Evolutionary conservation across 2,888 invertebrate genomes (phyloP).

Genomic region (Danaus chrysippus): DNA sequence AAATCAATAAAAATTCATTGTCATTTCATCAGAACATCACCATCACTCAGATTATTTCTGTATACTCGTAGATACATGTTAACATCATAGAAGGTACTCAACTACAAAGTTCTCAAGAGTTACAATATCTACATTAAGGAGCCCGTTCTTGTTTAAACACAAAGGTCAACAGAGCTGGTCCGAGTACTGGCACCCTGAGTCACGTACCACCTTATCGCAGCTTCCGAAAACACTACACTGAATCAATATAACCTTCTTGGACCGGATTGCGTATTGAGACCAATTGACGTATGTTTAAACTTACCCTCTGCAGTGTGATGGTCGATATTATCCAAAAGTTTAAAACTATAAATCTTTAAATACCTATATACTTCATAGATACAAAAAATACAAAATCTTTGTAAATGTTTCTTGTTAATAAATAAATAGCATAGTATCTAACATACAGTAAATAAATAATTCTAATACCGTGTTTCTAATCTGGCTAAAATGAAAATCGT

Average conservation of each 20-base stretch:
- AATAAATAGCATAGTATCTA: no score
- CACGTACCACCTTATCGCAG: conserved; percentile 66
- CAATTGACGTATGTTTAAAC: conserved; percentile 36
- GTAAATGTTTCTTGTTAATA: no score
- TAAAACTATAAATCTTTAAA: no score
- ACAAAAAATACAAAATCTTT: no score
- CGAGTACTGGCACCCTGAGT: conserved; percentile 45
- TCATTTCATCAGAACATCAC: no score
- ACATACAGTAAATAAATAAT: no score
- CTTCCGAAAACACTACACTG: conserved; percentile 66
- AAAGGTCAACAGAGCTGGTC: conserved; percentile 51
- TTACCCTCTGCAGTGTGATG: neutral
- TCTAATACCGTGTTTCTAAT: neutral
- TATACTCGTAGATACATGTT: no score
- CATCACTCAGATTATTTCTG: no score
- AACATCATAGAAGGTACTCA: neutral
- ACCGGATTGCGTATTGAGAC: conserved; percentile 59
- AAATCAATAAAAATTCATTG: no score
- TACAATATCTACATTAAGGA: conserved; percentile 2
- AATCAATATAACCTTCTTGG: conserved; percentile 68
- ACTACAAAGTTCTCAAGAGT: conserved; percentile 5
- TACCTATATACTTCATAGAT: no score
- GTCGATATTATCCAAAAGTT: neutral
- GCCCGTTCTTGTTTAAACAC: conserved; percentile 23
- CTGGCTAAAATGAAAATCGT: neutral